Percentiles rank a stretch among this genome's conserved stretches.
Conservation (phyloP, 2,113 vertebrate species). For the Harpagus bidentatus region DNA sequence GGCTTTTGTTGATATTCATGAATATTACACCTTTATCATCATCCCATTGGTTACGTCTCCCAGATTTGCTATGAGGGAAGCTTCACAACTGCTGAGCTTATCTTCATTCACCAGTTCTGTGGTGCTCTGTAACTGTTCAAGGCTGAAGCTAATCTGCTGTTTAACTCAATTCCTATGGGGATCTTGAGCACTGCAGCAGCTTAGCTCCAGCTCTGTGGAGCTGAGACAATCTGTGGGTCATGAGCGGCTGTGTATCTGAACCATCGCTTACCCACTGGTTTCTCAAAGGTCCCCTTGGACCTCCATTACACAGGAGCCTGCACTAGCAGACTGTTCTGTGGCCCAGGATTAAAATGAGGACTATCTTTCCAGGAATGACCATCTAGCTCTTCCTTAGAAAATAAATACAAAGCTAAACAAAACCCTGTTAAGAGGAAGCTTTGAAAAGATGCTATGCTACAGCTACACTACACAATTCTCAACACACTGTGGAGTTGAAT, state of each 20-base stretch:
- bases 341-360: not conserved
- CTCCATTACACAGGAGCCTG: not conserved
- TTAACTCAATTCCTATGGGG: not conserved
- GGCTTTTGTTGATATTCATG: not conserved
- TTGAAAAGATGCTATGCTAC: not conserved
- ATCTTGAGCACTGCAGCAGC: not conserved
- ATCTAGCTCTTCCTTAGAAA: not conserved
- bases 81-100: not conserved
- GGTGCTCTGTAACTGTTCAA: not conserved
- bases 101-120: constrained; percentile 6
- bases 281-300: not conserved
- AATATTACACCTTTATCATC: constrained; percentile 5
- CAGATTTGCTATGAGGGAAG: not conserved
- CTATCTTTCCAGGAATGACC: not conserved
- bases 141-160: constrained; percentile 25
- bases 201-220: not conserved
- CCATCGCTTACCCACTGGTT: not conserved
- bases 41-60: not conserved
- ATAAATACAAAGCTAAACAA: not conserved
- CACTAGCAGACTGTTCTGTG: not conserved
- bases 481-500: not conserved
- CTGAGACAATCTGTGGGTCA: not conserved
- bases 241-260: not conserved
- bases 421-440: not conserved
- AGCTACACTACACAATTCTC: not conserved